These are phyloP conservation scores for Numenius arquata DNA, from an alignment of 2,113 vertebrate species.

Conservation along the genomic window DNA sequence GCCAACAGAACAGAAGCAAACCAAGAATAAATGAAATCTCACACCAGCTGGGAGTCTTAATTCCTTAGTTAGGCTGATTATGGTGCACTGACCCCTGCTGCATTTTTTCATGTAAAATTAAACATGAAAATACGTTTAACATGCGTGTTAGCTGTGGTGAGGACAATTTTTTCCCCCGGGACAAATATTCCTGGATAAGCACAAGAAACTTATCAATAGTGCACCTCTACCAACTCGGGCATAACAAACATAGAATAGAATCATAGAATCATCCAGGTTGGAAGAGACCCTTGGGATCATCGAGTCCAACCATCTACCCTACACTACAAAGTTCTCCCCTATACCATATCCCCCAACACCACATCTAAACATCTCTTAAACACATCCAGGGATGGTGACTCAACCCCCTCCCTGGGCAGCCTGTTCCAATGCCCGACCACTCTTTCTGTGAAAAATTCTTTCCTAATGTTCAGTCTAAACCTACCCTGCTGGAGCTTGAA, in stretches of 20 bases:
- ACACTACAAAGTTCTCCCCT: too few species aligned
- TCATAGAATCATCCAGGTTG: too few species aligned
- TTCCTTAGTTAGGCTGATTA: slow-evolving; percentile 23
- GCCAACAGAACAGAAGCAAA: background rate
- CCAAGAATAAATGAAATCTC: background rate
- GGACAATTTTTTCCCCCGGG: background rate
- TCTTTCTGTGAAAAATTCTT: too few species aligned
- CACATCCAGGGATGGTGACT: too few species aligned
- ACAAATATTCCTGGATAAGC: background rate
- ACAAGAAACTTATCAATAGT: background rate
- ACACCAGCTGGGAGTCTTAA: background rate
- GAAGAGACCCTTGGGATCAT: too few species aligned
- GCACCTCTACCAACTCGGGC: background rate
- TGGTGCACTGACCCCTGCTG: background rate
- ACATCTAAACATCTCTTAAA: too few species aligned
- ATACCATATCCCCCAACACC: too few species aligned
- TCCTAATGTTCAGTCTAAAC: too few species aligned
- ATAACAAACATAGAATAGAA: background rate
- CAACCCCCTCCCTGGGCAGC: too few species aligned
- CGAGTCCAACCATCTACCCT: too few species aligned
- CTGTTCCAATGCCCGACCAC: too few species aligned
- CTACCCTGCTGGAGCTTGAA: too few species aligned
- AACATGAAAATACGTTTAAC: background rate
- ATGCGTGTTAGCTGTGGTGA: background rate
- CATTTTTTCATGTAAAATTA: background rate